These are phyloP conservation scores for Parotia lawesii DNA, from an alignment of 2,113 vertebrate genomes.

Conservation along the genomic window DNA sequence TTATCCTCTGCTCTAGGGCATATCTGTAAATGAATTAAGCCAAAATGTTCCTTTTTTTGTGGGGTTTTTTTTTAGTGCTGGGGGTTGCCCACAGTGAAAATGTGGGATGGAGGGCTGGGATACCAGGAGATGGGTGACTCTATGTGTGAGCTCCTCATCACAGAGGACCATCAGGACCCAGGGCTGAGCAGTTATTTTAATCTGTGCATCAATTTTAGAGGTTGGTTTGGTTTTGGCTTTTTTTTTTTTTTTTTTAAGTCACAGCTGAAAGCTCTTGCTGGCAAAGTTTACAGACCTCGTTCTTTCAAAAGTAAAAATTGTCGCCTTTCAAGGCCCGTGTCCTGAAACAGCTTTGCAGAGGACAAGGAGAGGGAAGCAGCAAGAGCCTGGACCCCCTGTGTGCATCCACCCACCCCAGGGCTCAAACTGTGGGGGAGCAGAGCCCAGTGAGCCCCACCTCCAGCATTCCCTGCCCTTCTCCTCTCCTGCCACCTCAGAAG, in stretches of 20 bases:
- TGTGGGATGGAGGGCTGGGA: not conserved
- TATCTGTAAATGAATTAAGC: not conserved
- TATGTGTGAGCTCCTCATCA: not conserved
- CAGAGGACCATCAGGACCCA: not conserved
- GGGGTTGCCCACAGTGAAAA: not conserved
- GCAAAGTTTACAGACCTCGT: fast-evolving
- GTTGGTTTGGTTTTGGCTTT: not conserved
- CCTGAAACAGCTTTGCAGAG: not conserved
- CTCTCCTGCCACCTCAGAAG: not conserved
- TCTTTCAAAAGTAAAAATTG: not conserved
- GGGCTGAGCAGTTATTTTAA: not conserved
- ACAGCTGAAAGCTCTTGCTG: not conserved
- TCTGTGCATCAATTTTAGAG: not conserved
- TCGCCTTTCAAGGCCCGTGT: not conserved
- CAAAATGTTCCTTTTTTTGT: not conserved
- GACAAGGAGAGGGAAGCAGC: not conserved
- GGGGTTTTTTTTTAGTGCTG: not conserved
- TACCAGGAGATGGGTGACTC: not conserved
- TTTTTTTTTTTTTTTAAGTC: not conserved
- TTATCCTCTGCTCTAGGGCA: not conserved
- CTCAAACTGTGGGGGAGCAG: not conserved
- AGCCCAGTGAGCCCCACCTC: not conserved
- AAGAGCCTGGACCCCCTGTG: not conserved
- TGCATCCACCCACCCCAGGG: fast-evolving
- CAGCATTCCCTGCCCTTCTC: not conserved